Evolutionary conservation across 2,797 vertebrate genomes (phyloP).

Genomic region (Aythya fuligula): DNA sequence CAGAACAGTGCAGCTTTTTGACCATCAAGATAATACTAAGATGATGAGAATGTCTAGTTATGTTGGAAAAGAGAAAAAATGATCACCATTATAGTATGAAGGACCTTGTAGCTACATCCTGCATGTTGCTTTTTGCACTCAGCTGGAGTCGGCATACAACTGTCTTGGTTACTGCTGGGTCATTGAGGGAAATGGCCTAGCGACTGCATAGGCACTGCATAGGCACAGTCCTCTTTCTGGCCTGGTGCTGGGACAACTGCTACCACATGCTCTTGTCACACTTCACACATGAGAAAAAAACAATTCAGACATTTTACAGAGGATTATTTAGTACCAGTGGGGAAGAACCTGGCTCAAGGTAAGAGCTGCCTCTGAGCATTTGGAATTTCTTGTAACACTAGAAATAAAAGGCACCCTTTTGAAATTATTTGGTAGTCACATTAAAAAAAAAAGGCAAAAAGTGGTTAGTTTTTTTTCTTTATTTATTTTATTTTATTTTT

Average conservation of each 20-base stretch:
- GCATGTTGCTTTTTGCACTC: not conserved
- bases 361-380: not conserved
- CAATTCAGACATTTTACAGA: not conserved
- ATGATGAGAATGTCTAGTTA: not conserved
- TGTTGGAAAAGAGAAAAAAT: not conserved
- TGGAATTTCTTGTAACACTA: not conserved
- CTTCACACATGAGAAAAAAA: not conserved
- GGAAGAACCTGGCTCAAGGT: not conserved
- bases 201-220: too few species aligned
- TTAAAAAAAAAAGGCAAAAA: not conserved
- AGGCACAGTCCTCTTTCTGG: not conserved
- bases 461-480: too few species aligned
- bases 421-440: not conserved
- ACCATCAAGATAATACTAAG: not conserved
- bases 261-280: not conserved
- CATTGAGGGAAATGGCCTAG: not conserved
- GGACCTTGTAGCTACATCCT: not conserved
- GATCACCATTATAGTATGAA: not conserved
- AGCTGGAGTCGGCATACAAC: not conserved
- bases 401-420: not conserved
- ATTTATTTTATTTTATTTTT: not conserved
- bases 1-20: not conserved
- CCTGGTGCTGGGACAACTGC: not conserved
- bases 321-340: not conserved
- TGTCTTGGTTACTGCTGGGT: too few species aligned